These are phyloP conservation scores for Volucella inanis DNA, from an alignment of 2,888 invertebrate genomes.

Conservation along the genomic window DNA sequence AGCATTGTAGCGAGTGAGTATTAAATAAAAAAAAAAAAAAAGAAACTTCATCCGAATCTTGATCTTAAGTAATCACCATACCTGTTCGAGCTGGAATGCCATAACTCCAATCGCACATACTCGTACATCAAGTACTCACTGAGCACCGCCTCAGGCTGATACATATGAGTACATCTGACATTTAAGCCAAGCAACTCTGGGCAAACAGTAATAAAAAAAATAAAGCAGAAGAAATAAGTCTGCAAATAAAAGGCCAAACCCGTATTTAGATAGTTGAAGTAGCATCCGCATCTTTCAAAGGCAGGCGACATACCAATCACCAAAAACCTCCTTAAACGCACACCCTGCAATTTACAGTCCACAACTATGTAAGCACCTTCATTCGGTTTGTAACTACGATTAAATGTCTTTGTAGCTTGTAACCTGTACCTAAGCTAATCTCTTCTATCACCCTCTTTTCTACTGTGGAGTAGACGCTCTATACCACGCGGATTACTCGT, in stretches of 20 bases:
- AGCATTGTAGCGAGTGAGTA: constrained; percentile 32
- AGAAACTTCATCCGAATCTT: constrained; percentile 1
- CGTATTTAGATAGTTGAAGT: constrained; percentile 35
- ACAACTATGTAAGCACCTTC: constrained; percentile 33
- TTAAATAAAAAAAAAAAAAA: no score
- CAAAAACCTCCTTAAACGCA: constrained; percentile 27
- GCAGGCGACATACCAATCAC: no score
- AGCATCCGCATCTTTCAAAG: constrained; percentile 50
- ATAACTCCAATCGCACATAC: constrained; percentile 45
- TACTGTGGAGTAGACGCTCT: no score
- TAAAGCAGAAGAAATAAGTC: constrained; percentile 14
- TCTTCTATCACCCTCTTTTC: no score
- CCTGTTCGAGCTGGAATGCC: constrained; percentile 56
- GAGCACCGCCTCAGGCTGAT: constrained; percentile 29
- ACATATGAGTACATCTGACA: constrained; percentile 54
- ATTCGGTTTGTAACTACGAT: constrained; percentile 31
- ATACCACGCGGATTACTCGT: not conserved
- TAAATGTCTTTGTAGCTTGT: constrained; percentile 44
- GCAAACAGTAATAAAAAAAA: not conserved
- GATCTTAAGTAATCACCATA: constrained; percentile 67
- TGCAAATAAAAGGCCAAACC: constrained; percentile 63
- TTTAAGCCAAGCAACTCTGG: constrained; percentile 51
- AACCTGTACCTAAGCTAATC: not conserved
- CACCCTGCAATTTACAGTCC: constrained; percentile 65
- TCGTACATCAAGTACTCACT: not conserved